A percentile compares a stretch with the other conserved stretches of the same genome.
Conservation (phyloP, 2,888 invertebrate species). For the Strigamia transsilvanica region DNA sequence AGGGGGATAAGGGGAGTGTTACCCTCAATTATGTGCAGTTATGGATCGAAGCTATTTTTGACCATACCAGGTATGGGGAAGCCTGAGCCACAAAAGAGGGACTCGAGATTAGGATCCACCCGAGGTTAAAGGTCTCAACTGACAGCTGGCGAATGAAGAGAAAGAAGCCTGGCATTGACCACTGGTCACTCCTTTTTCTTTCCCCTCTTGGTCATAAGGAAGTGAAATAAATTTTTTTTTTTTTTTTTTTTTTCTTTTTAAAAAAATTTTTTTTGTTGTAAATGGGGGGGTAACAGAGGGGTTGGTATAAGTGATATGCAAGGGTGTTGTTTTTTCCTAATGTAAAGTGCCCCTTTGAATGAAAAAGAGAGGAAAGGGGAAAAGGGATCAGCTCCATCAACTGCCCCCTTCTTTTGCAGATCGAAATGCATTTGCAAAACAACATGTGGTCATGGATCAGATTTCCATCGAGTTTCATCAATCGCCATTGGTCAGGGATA, state of each 20-base stretch:
- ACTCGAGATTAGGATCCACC: constrained; percentile 22
- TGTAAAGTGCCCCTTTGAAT: not conserved
- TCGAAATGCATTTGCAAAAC: constrained; percentile 24
- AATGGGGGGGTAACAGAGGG: not conserved
- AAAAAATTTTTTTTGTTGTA: not conserved
- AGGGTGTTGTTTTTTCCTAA: not conserved
- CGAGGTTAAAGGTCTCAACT: constrained; percentile 20
- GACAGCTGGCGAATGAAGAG: constrained; percentile 16
- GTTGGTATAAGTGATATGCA: not conserved
- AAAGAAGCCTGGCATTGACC: constrained; percentile 25
- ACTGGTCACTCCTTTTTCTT: constrained; percentile 32
- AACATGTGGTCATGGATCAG: constrained; percentile 1
- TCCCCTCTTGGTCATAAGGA: not conserved
- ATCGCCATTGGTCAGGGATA: constrained; percentile 30
- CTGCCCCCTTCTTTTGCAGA: constrained; percentile 10
- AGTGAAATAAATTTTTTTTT: not conserved
- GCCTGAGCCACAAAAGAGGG: not conserved
- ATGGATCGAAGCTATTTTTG: constrained; percentile 29
- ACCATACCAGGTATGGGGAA: not conserved
- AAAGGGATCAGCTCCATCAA: constrained; percentile 23
- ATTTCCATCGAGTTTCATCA: constrained; percentile 20
- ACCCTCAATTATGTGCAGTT: constrained; percentile 38
- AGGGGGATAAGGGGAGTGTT: constrained; percentile 15
- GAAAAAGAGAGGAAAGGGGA: constrained; percentile 25
- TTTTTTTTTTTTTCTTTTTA: constrained; percentile 4